Evolutionary conservation across 1,140 invertebrate genomes (phyloP).

Genomic region (Pachypsylla venusta): DNA sequence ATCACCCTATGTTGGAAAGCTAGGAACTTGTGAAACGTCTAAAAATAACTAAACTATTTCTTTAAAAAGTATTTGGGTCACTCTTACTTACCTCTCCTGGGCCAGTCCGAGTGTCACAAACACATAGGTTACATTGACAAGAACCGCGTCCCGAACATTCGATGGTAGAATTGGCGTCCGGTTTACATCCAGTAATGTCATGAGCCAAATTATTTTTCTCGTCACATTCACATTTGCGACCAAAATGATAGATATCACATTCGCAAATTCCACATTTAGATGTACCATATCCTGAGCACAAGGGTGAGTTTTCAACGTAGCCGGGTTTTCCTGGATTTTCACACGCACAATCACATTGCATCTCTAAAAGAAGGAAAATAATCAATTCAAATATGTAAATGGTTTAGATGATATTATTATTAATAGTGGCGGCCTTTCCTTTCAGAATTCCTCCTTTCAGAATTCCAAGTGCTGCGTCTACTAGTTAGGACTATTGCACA

Average conservation of each 20-base stretch:
- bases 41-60: too few relatives aligned
- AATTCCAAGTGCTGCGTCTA: too few relatives aligned
- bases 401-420: neutral
- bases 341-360: constrained; percentile 19
- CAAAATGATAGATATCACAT: constrained; percentile 62
- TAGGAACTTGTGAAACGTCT: too few relatives aligned
- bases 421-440: too few relatives aligned
- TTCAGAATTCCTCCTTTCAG: too few relatives aligned
- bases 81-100: constrained; percentile 36
- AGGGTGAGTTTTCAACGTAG: constrained; percentile 34
- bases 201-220: constrained; percentile 33
- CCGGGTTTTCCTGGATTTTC: constrained; percentile 17
- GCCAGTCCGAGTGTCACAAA: constrained; percentile 43
- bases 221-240: constrained; percentile 75
- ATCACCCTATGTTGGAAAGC: too few relatives aligned
- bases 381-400: neutral
- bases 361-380: constrained; percentile 6
- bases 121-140: constrained; percentile 67
- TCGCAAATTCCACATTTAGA: constrained; percentile 78
- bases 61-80: too few relatives aligned
- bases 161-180: constrained; percentile 48
- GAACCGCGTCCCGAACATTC: constrained; percentile 60
- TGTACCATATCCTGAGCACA: constrained; percentile 50
- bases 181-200: constrained; percentile 47
- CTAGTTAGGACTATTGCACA: too few relatives aligned